Conservation (phyloP, 2,888 invertebrate genomes). For the Celastrina argiolus region DNA sequence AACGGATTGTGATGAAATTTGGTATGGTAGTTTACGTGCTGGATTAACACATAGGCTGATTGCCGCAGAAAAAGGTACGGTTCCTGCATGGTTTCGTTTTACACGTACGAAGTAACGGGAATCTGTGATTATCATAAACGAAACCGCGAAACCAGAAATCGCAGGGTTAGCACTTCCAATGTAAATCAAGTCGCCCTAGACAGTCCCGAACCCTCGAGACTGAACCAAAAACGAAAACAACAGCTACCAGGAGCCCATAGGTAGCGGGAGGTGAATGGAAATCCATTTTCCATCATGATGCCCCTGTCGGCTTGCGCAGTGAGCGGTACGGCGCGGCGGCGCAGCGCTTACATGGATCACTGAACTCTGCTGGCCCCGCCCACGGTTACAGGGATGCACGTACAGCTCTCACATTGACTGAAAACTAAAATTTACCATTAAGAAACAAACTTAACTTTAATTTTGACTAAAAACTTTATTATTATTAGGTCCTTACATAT, state of each 20-base stretch:
- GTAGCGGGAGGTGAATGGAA: not conserved
- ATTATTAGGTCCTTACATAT: too few species aligned
- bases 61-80: too few species aligned
- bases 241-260: not conserved
- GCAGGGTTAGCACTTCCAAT: not conserved
- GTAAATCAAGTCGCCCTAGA: not conserved
- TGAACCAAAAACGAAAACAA: slow-evolving; percentile 20
- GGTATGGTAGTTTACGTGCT: too few species aligned
- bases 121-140: too few species aligned
- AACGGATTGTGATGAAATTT: too few species aligned
- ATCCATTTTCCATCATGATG: slow-evolving; percentile 17
- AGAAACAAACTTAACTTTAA: too few species aligned
- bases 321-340: slow-evolving; percentile 12
- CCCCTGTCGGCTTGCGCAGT: slow-evolving; percentile 22
- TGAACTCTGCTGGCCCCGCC: not conserved
- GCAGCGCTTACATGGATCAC: not conserved
- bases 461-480: too few species aligned
- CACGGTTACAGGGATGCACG: not conserved
- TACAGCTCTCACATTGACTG: not conserved
- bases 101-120: too few species aligned
- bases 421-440: not conserved
- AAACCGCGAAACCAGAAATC: not conserved
- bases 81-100: too few species aligned
- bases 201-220: not conserved
- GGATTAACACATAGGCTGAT: too few species aligned